These are phyloP conservation scores for Nineta flava DNA, from an alignment of 2,888 invertebrate genomes.

Conservation along the genomic window DNA sequence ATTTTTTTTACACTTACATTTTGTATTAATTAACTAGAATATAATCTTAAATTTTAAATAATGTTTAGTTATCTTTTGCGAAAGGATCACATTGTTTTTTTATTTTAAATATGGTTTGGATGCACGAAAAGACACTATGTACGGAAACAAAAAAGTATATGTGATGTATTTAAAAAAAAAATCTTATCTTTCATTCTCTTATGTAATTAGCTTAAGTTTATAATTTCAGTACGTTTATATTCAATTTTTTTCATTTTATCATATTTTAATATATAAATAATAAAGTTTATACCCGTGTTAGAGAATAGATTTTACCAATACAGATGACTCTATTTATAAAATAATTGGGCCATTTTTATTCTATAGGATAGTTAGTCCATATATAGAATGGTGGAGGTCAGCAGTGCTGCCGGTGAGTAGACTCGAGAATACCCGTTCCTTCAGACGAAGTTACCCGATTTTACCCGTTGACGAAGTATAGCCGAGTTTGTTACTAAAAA, in stretches of 20 bases:
- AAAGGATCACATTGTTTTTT: not conserved
- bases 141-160: not conserved
- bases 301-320: no score
- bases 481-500: no score
- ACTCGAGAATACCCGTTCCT: no score
- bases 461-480: no score
- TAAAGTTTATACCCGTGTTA: not conserved
- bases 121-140: not conserved
- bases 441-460: no score
- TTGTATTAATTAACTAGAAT: not conserved
- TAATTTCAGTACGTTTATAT: not conserved
- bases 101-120: not conserved
- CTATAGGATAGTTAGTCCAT: no score
- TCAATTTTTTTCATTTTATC: not conserved
- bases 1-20: not conserved
- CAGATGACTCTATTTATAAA: no score
- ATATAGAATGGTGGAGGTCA: no score
- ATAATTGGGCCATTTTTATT: no score
- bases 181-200: not conserved
- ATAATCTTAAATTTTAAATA: not conserved
- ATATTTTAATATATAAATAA: not conserved
- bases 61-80: not conserved
- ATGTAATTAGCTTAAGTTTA: not conserved
- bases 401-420: no score
- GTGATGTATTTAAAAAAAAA: not conserved